Evolutionary conservation across 37 sponge, comb jelly and placozoan species (phyloP).

Genomic region (Theonella swinhoei): DNA sequence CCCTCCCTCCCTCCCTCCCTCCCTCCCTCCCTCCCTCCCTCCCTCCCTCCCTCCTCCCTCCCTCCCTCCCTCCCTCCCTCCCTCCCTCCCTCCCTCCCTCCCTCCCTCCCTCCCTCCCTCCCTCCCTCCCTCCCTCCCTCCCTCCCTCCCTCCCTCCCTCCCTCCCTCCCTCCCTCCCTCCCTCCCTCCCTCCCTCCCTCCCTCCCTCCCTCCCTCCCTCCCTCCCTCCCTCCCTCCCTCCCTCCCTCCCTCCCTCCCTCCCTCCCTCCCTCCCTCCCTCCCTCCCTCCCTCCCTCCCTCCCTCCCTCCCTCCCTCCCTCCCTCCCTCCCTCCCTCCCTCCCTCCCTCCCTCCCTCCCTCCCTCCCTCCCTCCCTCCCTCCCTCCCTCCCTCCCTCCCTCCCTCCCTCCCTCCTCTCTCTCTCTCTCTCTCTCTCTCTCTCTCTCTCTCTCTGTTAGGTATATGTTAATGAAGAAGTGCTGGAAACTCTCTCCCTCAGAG

Average conservation of each 20-base stretch:
- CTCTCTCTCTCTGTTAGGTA: background rate
- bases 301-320: background rate
- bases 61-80: constrained; percentile 12
- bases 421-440: background rate
- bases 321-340: background rate
- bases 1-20: no score
- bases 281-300: background rate
- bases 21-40: no score
- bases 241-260: background rate
- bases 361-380: background rate
- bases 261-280: background rate
- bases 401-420: no score
- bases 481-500: no score
- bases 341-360: background rate
- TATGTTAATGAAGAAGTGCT: no score
- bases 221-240: background rate
- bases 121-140: no score
- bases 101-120: no score
- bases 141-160: no score
- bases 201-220: constrained; percentile 2
- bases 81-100: constrained; percentile 9
- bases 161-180: no score
- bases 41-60: background rate
- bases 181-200: constrained; percentile 6
- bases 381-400: no score